Evolutionary conservation across 2,888 invertebrate species (phyloP).

Genomic region (Ochropleura leucogaster): DNA sequence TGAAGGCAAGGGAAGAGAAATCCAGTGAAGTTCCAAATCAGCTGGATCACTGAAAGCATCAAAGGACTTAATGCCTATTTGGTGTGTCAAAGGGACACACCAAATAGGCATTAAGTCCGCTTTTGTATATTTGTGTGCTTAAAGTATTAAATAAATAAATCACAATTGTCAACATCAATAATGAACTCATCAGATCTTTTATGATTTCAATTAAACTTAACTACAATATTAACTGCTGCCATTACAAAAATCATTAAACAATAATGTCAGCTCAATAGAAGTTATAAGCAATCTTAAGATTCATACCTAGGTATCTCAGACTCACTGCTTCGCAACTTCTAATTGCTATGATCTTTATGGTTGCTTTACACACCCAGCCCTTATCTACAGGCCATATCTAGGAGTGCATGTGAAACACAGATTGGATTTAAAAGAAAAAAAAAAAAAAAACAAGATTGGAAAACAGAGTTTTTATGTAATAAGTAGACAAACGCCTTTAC

Average conservation of each 20-base stretch:
- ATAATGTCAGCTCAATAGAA: conserved; percentile 9
- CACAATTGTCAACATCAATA: background rate
- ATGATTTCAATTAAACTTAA: background rate
- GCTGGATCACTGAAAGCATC: background rate
- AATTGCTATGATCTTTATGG: conserved; percentile 43
- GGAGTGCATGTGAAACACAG: background rate
- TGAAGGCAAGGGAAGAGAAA: background rate
- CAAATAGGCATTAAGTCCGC: background rate
- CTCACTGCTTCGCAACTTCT: conserved; percentile 7
- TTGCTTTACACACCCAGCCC: conserved; percentile 6
- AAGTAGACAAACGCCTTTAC: background rate
- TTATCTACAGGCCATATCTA: conserved; percentile 10
- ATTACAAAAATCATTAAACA: conserved; percentile 5
- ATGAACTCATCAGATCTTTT: too few relatives aligned
- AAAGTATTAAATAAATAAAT: background rate
- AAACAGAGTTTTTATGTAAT: background rate
- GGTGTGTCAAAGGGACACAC: too few relatives aligned
- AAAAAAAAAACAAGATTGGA: background rate
- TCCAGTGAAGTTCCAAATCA: background rate
- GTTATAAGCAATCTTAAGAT: conserved; percentile 1
- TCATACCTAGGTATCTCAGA: background rate
- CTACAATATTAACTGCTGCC: background rate
- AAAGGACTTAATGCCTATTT: too few relatives aligned
- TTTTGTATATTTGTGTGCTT: background rate
- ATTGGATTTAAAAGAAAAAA: background rate